These are phyloP conservation scores for Enteromius anoplus DNA, from an alignment of 2,797 vertebrate species.

Conservation along the genomic window DNA sequence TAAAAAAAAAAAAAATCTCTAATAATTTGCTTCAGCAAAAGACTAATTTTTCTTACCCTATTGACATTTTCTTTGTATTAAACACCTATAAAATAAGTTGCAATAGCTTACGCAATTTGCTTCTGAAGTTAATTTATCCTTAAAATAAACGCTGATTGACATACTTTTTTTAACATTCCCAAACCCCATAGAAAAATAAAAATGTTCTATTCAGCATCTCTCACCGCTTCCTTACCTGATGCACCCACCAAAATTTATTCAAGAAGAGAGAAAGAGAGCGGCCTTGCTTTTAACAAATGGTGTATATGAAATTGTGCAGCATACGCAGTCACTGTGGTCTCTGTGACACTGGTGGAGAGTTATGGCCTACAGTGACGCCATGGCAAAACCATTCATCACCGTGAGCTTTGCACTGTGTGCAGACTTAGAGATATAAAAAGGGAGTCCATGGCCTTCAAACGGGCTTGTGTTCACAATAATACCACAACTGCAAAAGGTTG, in stretches of 20 bases:
- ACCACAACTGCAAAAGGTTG: background rate
- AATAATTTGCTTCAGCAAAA: too few species aligned
- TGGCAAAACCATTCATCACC: conserved; percentile 31
- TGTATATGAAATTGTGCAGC: conserved; percentile 36
- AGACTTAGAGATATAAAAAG: conserved; percentile 32
- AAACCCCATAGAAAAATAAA: background rate
- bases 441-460: conserved; percentile 6
- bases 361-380: conserved; percentile 17
- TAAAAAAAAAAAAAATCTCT: background rate
- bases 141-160: background rate
- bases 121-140: background rate
- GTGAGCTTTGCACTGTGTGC: background rate
- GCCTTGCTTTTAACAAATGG: conserved; percentile 28
- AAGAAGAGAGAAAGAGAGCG: background rate
- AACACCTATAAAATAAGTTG: background rate
- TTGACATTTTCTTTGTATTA: background rate
- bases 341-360: conserved; percentile 33
- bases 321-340: conserved; percentile 53
- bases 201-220: conserved; percentile 8
- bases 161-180: background rate
- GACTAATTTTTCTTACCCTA: background rate
- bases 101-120: background rate
- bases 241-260: conserved; percentile 35
- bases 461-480: background rate
- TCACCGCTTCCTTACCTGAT: conserved; percentile 1